phyloP scores from a whole-genome alignment of 2,113 vertebrate genomes.

The Trinectes maculatus region DNA sequence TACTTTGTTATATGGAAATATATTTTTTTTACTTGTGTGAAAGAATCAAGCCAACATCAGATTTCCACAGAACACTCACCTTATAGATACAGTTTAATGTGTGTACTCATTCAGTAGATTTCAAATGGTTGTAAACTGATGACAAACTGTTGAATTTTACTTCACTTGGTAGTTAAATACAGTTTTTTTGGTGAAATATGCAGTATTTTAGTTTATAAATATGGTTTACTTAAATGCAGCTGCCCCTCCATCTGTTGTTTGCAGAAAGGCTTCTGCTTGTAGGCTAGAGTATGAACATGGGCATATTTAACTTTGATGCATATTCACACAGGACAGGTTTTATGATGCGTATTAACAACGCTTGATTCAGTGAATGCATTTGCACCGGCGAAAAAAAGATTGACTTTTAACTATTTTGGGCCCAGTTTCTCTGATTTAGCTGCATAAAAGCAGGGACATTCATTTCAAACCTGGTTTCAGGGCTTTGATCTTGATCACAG shows the following conservation, averaged over 20 bases:
- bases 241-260: constrained; percentile 69
- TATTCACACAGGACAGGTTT: constrained; percentile 63
- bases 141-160: not conserved
- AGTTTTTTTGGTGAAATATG: constrained; percentile 34
- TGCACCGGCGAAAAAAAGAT: constrained; percentile 43
- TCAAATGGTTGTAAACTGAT: not conserved
- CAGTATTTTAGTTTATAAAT: constrained; percentile 46
- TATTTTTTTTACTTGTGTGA: too few relatives aligned
- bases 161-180: constrained; percentile 23
- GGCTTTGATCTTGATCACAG: constrained; percentile 40
- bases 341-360: constrained; percentile 61
- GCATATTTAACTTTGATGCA: constrained; percentile 70
- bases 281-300: constrained; percentile 58
- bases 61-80: too few relatives aligned
- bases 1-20: too few relatives aligned
- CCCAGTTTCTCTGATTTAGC: constrained; percentile 11
- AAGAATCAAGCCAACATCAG: too few relatives aligned
- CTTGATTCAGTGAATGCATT: constrained; percentile 49
- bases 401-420: constrained; percentile 53
- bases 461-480: constrained; percentile 31
- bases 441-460: constrained; percentile 11
- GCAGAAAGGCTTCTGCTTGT: constrained; percentile 45
- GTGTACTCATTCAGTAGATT: too few relatives aligned
- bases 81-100: too few relatives aligned
- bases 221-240: constrained; percentile 58